These are phyloP conservation scores for Nasonovia ribisnigri DNA, from an alignment of 2,888 invertebrate species.

Conservation along the genomic window DNA sequence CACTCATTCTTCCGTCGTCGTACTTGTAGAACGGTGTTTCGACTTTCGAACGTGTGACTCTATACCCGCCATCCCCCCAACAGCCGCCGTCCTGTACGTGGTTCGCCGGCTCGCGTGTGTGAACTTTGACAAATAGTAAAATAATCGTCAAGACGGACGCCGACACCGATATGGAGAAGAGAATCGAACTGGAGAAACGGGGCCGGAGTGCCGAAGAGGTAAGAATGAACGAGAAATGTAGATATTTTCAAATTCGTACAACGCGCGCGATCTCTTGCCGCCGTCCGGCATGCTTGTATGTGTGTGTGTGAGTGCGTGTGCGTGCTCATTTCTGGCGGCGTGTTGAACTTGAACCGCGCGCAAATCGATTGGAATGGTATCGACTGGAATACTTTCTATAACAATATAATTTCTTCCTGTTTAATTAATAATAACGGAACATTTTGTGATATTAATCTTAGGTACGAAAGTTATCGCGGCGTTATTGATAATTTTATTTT, in stretches of 20 bases:
- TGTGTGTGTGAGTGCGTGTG: background rate
- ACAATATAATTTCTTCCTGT: background rate
- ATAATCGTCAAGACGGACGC: constrained; percentile 25
- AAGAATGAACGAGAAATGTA: constrained; percentile 71
- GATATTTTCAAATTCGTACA: background rate
- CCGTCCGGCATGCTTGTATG: background rate
- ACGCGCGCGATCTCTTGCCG: constrained; percentile 41
- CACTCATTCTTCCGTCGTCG: background rate
- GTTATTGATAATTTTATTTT: background rate
- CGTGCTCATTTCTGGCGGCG: background rate
- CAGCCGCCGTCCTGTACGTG: background rate
- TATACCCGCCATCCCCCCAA: background rate
- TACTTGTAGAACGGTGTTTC: background rate
- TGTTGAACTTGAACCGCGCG: background rate
- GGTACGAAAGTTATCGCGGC: background rate
- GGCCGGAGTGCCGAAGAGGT: constrained; percentile 92
- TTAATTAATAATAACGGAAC: background rate
- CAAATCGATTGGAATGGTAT: background rate
- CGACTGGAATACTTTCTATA: background rate
- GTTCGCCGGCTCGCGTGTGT: background rate
- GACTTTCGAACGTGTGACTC: background rate
- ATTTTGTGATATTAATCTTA: background rate
- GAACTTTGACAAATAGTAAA: background rate
- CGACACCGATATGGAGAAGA: constrained; percentile 83
- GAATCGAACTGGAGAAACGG: constrained; percentile 94